phyloP scores from a whole-genome alignment of 2,888 invertebrate genomes.

The Drosophila rubida region DNA sequence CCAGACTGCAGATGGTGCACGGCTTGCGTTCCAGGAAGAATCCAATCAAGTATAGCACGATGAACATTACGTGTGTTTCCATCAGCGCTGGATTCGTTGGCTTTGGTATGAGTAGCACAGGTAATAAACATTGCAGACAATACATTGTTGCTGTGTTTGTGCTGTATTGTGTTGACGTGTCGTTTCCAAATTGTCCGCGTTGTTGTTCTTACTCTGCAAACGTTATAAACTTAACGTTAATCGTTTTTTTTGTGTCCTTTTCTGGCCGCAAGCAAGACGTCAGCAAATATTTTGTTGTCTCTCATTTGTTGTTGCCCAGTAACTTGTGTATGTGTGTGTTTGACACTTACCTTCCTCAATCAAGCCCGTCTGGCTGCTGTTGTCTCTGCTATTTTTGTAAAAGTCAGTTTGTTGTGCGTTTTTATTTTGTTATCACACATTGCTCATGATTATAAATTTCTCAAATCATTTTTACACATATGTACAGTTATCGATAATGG shows the following conservation, averaged over 20 bases:
- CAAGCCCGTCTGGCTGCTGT: constrained; percentile 26
- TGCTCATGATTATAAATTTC: constrained; percentile 37
- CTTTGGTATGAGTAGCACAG: constrained; percentile 98
- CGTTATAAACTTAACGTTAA: constrained; percentile 22
- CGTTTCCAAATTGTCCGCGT: not conserved
- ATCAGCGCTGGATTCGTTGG: constrained; percentile 98
- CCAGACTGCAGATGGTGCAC: constrained; percentile 98
- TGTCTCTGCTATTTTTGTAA: constrained; percentile 20
- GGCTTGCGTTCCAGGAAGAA: constrained; percentile 99
- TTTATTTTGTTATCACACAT: constrained; percentile 54
- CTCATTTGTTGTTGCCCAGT: constrained; percentile 8
- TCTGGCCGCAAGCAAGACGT: constrained; percentile 33
- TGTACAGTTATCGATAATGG: constrained; percentile 33
- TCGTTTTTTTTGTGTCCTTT: constrained; percentile 26
- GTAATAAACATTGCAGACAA: constrained; percentile 98
- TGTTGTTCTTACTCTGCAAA: constrained; percentile 25
- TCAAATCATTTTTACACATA: constrained; percentile 44
- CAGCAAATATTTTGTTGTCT: constrained; percentile 36
- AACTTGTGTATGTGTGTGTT: not conserved
- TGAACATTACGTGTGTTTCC: constrained; percentile 98
- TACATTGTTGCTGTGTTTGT: constrained; percentile 88
- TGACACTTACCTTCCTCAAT: constrained; percentile 46
- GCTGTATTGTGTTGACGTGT: constrained; percentile 2
- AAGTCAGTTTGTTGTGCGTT: constrained; percentile 51
- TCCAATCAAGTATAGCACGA: constrained; percentile 97